Conservation (phyloP, 2,797 vertebrate genomes). For the Nothura maculosa region DNA sequence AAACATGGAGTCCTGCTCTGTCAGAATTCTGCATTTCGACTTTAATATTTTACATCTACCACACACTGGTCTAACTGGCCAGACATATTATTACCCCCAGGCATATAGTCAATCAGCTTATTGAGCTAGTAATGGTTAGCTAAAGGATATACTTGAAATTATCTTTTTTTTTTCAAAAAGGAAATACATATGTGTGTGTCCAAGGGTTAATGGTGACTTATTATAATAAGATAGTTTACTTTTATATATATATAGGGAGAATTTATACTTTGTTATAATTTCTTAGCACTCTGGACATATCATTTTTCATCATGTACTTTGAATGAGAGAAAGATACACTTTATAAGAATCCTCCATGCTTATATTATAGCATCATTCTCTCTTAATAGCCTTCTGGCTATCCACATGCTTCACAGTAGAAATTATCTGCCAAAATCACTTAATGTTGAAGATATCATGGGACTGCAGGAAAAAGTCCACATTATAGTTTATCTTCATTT, state of each 20-base stretch:
- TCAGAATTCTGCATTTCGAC: constrained; percentile 21
- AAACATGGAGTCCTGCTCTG: not conserved
- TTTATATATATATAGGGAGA: not conserved
- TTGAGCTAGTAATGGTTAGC: constrained; percentile 45
- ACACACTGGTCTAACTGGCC: constrained; percentile 49
- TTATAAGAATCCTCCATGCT: constrained; percentile 44
- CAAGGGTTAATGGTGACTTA: not conserved
- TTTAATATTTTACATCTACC: constrained; percentile 44
- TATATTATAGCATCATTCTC: constrained; percentile 48
- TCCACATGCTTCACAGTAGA: constrained; percentile 53
- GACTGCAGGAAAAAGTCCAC: constrained; percentile 68
- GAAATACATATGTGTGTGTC: not conserved
- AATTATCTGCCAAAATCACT: constrained; percentile 70
- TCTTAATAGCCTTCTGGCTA: constrained; percentile 67
- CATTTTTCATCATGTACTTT: constrained; percentile 61
- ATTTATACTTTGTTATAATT: constrained; percentile 40
- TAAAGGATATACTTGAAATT: constrained; percentile 48
- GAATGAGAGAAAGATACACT: constrained; percentile 53
- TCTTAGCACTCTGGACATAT: constrained; percentile 42
- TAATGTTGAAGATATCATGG: constrained; percentile 58
- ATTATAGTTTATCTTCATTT: constrained; percentile 65
- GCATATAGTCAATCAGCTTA: constrained; percentile 41
- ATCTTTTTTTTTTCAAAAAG: constrained; percentile 52
- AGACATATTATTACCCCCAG: constrained; percentile 51
- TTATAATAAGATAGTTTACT: not conserved